These are phyloP conservation scores for Ichneumoninae sp. DNA, from an alignment of 2,888 invertebrate genomes.

Conservation along the genomic window DNA sequence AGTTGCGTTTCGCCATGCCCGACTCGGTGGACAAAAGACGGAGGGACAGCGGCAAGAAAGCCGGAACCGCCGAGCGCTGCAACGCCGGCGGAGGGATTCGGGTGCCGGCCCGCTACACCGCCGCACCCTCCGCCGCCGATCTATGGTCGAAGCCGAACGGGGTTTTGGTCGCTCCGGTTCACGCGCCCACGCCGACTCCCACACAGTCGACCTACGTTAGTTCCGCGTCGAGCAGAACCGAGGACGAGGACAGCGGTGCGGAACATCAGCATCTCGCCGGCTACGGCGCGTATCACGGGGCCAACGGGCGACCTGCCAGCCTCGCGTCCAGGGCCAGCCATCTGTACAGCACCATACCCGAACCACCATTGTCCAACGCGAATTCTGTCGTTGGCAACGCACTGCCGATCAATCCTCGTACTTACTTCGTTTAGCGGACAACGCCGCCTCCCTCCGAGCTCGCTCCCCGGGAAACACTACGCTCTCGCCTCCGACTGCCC, in stretches of 20 bases:
- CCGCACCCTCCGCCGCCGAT: constrained; percentile 89
- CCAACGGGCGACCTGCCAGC: constrained; percentile 78
- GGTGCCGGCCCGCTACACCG: constrained; percentile 88
- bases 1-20: constrained; percentile 90
- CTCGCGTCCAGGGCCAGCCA: constrained; percentile 82
- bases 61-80: constrained; percentile 62
- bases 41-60: constrained; percentile 67
- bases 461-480: constrained; percentile 40
- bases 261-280: constrained; percentile 87
- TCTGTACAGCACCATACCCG: constrained; percentile 83
- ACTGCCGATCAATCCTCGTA: constrained; percentile 81
- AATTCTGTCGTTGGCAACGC: constrained; percentile 69
- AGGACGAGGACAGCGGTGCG: constrained; percentile 88
- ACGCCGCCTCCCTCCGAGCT: constrained; percentile 21
- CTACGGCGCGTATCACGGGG: constrained; percentile 83
- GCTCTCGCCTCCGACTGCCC: constrained; percentile 12
- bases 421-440: constrained; percentile 81
- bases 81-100: constrained; percentile 84
- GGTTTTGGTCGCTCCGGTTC: constrained; percentile 83
- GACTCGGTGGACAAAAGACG: constrained; percentile 87
- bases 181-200: constrained; percentile 87
- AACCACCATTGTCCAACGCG: constrained; percentile 78
- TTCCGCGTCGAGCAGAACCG: constrained; percentile 86
- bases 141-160: constrained; percentile 87
- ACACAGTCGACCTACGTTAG: constrained; percentile 88